A percentile compares a stretch with the other conserved stretches of the same genome.
phyloP scores from a whole-genome alignment of 2,888 invertebrate genomes.

The Chymomyza fuscimana region DNA sequence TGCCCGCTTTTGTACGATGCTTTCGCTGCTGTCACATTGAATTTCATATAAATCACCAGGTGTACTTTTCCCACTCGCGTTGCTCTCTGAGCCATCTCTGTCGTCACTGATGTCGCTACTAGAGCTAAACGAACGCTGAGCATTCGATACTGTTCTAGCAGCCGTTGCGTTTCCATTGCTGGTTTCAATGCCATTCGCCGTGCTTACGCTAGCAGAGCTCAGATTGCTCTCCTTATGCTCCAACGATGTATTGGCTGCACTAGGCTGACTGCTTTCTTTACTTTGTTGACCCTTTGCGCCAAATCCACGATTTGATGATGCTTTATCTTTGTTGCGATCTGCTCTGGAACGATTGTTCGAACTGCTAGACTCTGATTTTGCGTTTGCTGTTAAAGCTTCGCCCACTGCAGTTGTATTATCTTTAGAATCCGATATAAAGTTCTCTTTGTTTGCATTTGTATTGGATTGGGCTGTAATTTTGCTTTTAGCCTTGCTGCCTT shows the following conservation, averaged over 20 bases:
- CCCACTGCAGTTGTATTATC: slow-evolving; percentile 44
- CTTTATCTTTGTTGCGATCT: slow-evolving; percentile 79
- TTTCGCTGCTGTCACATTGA: slow-evolving; percentile 31
- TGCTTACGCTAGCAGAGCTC: not conserved
- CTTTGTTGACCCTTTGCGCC: slow-evolving; percentile 36
- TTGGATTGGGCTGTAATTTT: slow-evolving; percentile 60
- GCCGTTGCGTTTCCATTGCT: slow-evolving; percentile 6
- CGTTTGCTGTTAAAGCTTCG: slow-evolving; percentile 17
- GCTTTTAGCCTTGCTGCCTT: slow-evolving; percentile 80
- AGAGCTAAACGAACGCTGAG: slow-evolving; percentile 58
- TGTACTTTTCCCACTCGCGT: slow-evolving; percentile 77
- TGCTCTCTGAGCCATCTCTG: slow-evolving; percentile 67
- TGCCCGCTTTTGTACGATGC: slow-evolving; percentile 10
- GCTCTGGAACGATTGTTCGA: slow-evolving; percentile 72
- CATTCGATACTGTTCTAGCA: slow-evolving; percentile 38
- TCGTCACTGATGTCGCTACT: slow-evolving; percentile 68
- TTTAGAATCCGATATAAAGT: slow-evolving; percentile 57
- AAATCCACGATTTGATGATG: slow-evolving; percentile 74
- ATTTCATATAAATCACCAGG: slow-evolving; percentile 71
- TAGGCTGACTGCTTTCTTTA: slow-evolving; percentile 34
- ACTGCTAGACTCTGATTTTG: slow-evolving; percentile 70
- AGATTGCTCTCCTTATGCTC: slow-evolving; percentile 33
- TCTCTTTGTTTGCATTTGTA: slow-evolving; percentile 60
- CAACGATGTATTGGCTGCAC: slow-evolving; percentile 22
- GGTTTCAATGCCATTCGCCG: slow-evolving; percentile 22